These are phyloP conservation scores for Zosterops hypoxanthus DNA, from an alignment of 2,113 vertebrate species.

Conservation along the genomic window DNA sequence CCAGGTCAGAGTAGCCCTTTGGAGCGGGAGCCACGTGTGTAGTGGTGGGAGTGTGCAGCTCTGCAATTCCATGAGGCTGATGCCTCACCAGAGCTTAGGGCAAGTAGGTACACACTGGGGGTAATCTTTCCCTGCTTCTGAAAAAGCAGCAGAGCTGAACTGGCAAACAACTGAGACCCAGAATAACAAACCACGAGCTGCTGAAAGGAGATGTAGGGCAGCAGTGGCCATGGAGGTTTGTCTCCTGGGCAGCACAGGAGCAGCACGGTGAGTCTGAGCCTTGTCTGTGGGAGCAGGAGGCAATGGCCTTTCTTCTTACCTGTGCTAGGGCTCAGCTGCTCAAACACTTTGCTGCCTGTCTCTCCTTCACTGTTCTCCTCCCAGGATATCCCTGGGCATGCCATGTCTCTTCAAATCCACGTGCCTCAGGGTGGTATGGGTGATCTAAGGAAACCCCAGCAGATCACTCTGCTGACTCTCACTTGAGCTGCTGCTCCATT, in stretches of 20 bases:
- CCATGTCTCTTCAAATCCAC: background rate
- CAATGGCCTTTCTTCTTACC: background rate
- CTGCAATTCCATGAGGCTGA: background rate
- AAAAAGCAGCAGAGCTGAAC: background rate
- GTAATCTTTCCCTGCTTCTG: background rate
- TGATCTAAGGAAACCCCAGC: background rate
- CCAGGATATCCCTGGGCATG: background rate
- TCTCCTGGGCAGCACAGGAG: background rate
- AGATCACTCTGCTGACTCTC: background rate
- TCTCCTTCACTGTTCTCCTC: background rate
- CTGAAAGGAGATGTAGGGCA: background rate
- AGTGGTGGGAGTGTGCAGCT: background rate
- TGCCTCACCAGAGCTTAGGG: background rate
- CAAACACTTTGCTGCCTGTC: background rate
- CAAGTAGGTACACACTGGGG: background rate
- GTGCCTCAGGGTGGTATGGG: background rate
- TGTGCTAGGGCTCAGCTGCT: background rate
- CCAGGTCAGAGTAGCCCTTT: background rate
- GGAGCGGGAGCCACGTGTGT: background rate
- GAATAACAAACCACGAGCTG: background rate
- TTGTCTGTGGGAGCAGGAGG: background rate
- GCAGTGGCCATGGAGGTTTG: background rate
- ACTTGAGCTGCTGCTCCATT: background rate
- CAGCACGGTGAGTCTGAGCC: background rate
- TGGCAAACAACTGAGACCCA: slow-evolving; percentile 22